Evolutionary conservation across 2,113 vertebrate genomes (phyloP), one percentile per base, ranked within the genome.

Genomic region (Coptodon bakossiorum): DNA sequence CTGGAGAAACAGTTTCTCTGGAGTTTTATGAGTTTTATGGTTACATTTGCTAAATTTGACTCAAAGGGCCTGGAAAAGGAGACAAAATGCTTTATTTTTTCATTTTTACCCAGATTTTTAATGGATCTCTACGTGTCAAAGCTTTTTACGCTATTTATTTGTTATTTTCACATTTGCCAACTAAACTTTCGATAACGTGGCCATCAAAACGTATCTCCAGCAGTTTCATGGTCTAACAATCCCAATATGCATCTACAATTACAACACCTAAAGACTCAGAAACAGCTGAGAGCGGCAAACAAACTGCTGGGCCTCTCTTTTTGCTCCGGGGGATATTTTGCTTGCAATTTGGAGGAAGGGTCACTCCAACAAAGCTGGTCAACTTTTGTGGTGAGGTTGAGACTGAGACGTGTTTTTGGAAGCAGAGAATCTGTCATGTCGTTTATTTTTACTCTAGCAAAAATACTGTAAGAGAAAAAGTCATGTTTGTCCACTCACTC

Each of bases 121-220:
- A 29, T 17, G 13, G 6, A 45, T 27, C 40, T 29, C 40, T n/a
- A 0, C 2, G 1, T 27, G 38, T 16, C 40, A 9, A 45, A 24
- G n/a, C 22, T 27, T 24, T 73, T 6, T 27, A 27, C 3, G 0
- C 66, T 45, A 43, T 16, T 27, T 4, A 16, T 71, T 43, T 71
- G 1, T 27, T 66, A 66, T 38, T 66, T 66, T 66, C 17, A 38
- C 34, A 66, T 66, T 38, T 66, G 1, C 34, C 61, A 66, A n/a
- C 13, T 27, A 24, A 71, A 71, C n/a, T 0, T 40, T 43, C 3
- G 0, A 24, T 71, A 43, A 68, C 3, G 0, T 40, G 36, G 63
- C n/a, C 34, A 66, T 38, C 19, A 38, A 40, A 38, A 40, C 2
- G 3, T 0, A 40, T 40, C 4, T 68, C 63, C 63, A 22, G 36